phyloP scores from a whole-genome alignment of 2,888 invertebrate species.

The Myopa tessellatipennis region DNA sequence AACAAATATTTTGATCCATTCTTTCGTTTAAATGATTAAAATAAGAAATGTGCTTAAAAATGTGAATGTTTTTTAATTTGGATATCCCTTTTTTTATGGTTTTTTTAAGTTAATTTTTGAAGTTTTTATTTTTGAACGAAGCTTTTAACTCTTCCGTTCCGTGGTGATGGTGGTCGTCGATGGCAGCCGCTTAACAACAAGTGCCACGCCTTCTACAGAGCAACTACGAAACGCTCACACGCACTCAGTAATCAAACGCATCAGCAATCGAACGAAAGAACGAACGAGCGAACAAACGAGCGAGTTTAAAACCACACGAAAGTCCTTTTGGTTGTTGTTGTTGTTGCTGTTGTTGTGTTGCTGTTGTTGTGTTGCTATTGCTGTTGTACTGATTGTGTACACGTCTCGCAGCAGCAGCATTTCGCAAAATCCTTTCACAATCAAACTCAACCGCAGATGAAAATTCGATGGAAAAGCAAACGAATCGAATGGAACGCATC shows the following conservation, averaged over 20 bases:
- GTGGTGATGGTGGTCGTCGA: not conserved
- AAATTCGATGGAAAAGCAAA: conserved; percentile 49
- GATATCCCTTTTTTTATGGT: no score
- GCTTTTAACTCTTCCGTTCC: not conserved
- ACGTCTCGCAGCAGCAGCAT: conserved; percentile 53
- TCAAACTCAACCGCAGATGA: conserved; percentile 66
- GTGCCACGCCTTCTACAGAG: not conserved
- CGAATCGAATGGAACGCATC: conserved; percentile 29
- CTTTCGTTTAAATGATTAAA: no score
- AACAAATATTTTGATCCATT: no score
- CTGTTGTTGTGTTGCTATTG: conserved; percentile 18
- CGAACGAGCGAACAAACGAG: not conserved
- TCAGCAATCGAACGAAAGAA: not conserved
- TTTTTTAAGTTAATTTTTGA: not conserved
- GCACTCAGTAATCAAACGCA: conserved; percentile 5
- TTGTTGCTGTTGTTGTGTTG: conserved; percentile 19
- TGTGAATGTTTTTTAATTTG: no score
- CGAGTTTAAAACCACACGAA: conserved; percentile 13
- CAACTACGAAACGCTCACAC: not conserved
- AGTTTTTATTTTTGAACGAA: not conserved
- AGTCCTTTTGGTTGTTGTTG: conserved; percentile 16
- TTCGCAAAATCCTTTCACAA: conserved; percentile 65
- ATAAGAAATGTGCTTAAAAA: no score
- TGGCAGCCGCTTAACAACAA: conserved; percentile 20
- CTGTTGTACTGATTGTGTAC: not conserved